These are phyloP conservation scores for Hippoglossus hippoglossus DNA, from an alignment of 2,797 vertebrate species.

Conservation along the genomic window DNA sequence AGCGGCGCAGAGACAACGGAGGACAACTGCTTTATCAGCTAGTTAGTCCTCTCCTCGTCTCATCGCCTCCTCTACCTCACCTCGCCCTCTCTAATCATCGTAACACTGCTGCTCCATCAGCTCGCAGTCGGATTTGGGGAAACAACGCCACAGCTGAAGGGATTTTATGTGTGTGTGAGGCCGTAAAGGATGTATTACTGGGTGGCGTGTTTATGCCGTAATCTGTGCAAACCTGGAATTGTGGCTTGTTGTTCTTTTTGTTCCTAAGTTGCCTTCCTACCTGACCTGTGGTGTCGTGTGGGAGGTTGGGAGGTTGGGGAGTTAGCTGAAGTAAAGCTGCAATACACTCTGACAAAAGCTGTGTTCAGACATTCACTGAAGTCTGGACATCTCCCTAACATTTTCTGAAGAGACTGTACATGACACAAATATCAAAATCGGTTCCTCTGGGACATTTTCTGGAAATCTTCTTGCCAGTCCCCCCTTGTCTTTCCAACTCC, in stretches of 20 bases:
- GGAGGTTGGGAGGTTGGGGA: too few relatives aligned
- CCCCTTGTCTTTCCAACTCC: too few relatives aligned
- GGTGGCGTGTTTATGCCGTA: neutral
- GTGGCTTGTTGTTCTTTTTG: neutral
- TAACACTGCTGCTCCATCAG: constrained; percentile 19
- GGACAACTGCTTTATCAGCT: constrained; percentile 73
- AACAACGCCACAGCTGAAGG: neutral
- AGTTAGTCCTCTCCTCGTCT: constrained; percentile 52
- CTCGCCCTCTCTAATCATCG: constrained; percentile 29
- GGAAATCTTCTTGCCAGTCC: too few relatives aligned
- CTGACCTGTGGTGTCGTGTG: neutral
- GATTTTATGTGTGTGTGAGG: neutral
- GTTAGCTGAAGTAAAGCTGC: too few relatives aligned
- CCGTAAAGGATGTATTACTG: neutral
- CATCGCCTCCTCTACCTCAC: constrained; percentile 13
- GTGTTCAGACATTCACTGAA: too few relatives aligned
- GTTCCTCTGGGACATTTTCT: too few relatives aligned
- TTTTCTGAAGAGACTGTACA: too few relatives aligned
- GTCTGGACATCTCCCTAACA: too few relatives aligned
- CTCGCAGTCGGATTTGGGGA: neutral
- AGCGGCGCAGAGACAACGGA: constrained; percentile 66
- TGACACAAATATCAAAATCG: too few relatives aligned
- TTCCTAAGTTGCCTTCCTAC: neutral
- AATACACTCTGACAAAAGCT: too few relatives aligned
- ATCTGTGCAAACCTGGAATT: neutral